Conservation (phyloP, 2,888 invertebrate species). For the Leptarthrus brevirostris region DNA sequence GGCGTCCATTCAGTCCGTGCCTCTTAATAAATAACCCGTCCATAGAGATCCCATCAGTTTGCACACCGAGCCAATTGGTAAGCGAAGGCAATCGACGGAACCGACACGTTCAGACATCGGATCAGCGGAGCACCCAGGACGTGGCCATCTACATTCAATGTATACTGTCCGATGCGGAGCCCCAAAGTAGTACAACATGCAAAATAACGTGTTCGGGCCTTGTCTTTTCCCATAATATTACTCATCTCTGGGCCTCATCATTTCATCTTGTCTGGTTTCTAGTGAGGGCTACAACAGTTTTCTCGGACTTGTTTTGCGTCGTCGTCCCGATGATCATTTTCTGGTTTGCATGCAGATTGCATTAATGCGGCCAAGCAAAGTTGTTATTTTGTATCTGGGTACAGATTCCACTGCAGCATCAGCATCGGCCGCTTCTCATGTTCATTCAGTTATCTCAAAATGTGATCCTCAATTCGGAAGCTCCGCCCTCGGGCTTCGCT, state of each 20-base stretch:
- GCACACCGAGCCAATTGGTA: constrained; percentile 46
- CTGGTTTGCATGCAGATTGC: constrained; percentile 56
- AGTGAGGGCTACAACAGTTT: too few relatives aligned
- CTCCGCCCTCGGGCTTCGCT: constrained; percentile 63
- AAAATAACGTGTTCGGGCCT: constrained; percentile 30
- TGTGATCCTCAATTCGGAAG: constrained; percentile 64
- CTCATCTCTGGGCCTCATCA: constrained; percentile 41
- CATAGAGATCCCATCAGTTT: constrained; percentile 55
- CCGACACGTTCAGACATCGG: constrained; percentile 50
- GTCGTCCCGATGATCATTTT: constrained; percentile 52
- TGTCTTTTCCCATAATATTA: constrained; percentile 46
- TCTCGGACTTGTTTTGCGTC: constrained; percentile 18
- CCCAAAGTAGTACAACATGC: constrained; percentile 39
- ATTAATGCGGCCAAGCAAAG: constrained; percentile 52
- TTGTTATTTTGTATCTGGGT: constrained; percentile 8
- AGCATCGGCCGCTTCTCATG: constrained; percentile 56
- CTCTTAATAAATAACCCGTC: constrained; percentile 57
- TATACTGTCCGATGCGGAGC: not conserved
- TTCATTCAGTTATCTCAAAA: constrained; percentile 56
- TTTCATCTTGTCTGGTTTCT: constrained; percentile 47
- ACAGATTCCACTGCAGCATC: not conserved
- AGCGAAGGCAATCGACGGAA: constrained; percentile 48
- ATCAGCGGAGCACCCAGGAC: constrained; percentile 20
- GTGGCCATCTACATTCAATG: not conserved
- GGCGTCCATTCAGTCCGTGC: constrained; percentile 57